phyloP scores from a whole-genome alignment of 2,888 invertebrate genomes.

The Stomorhina lunata region DNA sequence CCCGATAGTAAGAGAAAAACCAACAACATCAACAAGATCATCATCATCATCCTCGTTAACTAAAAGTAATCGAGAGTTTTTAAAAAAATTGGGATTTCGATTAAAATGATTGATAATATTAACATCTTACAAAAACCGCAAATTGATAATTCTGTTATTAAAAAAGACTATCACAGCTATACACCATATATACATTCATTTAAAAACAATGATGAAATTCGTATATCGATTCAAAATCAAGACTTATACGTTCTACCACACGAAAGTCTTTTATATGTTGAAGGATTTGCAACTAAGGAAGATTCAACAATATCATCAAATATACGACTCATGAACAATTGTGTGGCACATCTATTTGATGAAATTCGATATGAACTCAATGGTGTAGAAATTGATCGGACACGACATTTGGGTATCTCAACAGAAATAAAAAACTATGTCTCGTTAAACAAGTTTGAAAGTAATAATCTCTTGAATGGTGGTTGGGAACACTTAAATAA shows the following conservation, averaged over 20 bases:
- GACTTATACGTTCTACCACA: conserved; percentile 70
- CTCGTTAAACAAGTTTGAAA: conserved; percentile 69
- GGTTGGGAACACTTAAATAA: conserved; percentile 48
- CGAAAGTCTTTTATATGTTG: conserved; percentile 71
- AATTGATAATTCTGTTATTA: conserved; percentile 68
- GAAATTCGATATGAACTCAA: conserved; percentile 75
- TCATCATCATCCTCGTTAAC: no score
- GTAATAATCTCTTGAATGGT: conserved; percentile 58
- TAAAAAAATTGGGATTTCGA: conserved; percentile 5
- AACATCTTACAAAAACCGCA: conserved; percentile 48
- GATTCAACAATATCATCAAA: conserved; percentile 35
- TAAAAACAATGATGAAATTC: conserved; percentile 69
- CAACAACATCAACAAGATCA: conserved; percentile 5
- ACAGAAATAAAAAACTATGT: conserved; percentile 74
- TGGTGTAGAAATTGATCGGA: conserved; percentile 73
- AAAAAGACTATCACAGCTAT: conserved; percentile 70
- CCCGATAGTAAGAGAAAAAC: not conserved
- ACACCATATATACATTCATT: conserved; percentile 68
- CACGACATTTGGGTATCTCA: conserved; percentile 72
- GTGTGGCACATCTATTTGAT: conserved; percentile 72
- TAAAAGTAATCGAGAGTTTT: conserved; percentile 48
- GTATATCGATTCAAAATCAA: conserved; percentile 66
- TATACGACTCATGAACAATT: conserved; percentile 68
- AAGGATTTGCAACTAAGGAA: conserved; percentile 61
- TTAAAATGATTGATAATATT: conserved; percentile 44